Evolutionary conservation across 64 coral and sea anemone genomes (phyloP).

Genomic region (Actinia tenebrosa): DNA sequence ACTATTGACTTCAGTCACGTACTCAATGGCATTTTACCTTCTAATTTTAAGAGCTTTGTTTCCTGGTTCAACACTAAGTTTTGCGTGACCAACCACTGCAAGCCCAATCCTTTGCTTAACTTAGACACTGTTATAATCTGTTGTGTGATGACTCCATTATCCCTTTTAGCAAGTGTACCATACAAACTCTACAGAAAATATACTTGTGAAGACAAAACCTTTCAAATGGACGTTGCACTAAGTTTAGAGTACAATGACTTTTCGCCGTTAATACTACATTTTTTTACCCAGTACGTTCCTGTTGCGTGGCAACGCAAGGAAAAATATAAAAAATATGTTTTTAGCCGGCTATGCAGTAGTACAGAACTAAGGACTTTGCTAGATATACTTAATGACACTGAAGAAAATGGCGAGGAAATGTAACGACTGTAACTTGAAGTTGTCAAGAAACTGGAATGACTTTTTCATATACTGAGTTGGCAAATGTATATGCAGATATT

Average conservation of each 20-base stretch:
- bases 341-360: neutral
- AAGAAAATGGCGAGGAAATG: neutral
- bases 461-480: too few relatives aligned
- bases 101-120: neutral
- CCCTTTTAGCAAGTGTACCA: neutral
- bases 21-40: conserved; percentile 18
- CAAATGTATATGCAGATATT: too few relatives aligned
- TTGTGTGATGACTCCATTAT: neutral
- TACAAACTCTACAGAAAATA: neutral
- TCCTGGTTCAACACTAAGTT: conserved; percentile 37
- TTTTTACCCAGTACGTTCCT: neutral
- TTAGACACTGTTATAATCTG: neutral
- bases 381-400: neutral
- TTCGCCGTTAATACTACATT: neutral
- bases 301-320: neutral
- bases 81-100: conserved; percentile 27
- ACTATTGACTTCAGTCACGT: conserved; percentile 24
- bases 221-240: neutral
- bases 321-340: neutral
- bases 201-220: neutral
- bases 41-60: neutral
- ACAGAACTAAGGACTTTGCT: neutral
- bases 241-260: neutral
- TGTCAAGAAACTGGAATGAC: too few relatives aligned
- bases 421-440: neutral